A percentile compares a stretch with the other conserved stretches of the same genome.
Conservation (phyloP, 1,140 invertebrate genomes). For the Colletes gigas region DNA sequence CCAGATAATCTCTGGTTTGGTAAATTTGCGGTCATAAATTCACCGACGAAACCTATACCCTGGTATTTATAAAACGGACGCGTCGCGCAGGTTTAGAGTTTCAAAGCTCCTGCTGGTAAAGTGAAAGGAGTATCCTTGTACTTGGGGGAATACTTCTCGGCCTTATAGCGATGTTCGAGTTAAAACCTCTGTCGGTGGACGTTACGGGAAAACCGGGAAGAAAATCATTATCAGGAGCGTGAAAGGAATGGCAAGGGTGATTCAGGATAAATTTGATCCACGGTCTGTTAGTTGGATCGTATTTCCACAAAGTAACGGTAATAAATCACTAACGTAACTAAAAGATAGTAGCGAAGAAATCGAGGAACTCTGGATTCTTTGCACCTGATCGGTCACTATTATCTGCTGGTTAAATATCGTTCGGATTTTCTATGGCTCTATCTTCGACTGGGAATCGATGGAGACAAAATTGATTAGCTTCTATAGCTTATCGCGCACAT, state of each 20-base stretch:
- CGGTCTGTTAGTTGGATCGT: neutral
- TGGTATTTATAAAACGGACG: conserved; percentile 54
- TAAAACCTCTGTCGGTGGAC: neutral
- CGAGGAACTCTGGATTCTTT: too few species aligned
- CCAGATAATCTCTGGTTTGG: neutral
- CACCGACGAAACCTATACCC: conserved; percentile 29
- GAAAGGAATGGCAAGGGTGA: neutral
- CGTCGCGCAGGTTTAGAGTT: conserved; percentile 45
- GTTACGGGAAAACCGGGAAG: neutral
- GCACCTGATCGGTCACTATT: too few species aligned
- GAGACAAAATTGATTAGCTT: too few species aligned
- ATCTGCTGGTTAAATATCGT: neutral
- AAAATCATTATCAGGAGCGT: conserved; percentile 4
- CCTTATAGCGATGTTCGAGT: conserved; percentile 8
- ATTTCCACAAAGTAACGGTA: too few species aligned
- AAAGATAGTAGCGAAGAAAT: too few species aligned
- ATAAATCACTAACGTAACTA: too few species aligned
- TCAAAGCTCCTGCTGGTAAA: conserved; percentile 48
- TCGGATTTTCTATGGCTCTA: too few species aligned
- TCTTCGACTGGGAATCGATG: too few species aligned
- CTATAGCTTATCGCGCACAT: too few species aligned
- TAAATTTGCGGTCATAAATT: conserved; percentile 37
- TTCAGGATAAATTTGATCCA: neutral
- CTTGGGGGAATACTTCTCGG: conserved; percentile 33
- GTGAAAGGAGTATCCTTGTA: conserved; percentile 51